A percentile compares a stretch with the other conserved stretches of the same genome.
Evolutionary conservation across 2,797 vertebrate genomes (phyloP).

Genomic region (Sebastes wilsoni): DNA sequence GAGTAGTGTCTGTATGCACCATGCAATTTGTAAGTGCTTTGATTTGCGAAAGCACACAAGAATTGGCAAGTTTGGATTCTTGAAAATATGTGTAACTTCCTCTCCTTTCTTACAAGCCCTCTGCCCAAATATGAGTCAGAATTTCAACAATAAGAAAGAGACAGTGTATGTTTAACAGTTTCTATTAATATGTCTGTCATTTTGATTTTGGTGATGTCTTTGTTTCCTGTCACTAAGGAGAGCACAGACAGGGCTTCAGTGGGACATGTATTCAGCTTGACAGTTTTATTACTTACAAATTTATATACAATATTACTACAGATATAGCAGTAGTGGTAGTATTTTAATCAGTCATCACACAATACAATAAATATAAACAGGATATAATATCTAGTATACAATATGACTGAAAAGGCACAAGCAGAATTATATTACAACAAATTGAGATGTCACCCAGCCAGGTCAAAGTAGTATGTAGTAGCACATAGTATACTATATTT

Average conservation of each 20-base stretch:
- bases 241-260: neutral
- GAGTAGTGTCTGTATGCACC: neutral
- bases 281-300: neutral
- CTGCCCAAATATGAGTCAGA: neutral
- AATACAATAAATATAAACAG: too few relatives aligned
- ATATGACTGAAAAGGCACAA: too few relatives aligned
- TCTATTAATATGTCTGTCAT: neutral
- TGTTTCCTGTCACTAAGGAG: neutral
- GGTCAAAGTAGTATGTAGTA: neutral
- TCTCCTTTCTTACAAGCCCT: neutral
- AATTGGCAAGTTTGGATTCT: neutral
- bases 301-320: neutral
- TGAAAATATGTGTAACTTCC: neutral
- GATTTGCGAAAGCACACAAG: neutral
- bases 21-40: neutral
- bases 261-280: neutral
- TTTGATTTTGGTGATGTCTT: neutral
- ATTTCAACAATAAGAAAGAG: neutral
- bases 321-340: neutral
- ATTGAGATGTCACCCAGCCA: neutral
- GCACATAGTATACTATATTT: neutral
- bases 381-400: too few relatives aligned
- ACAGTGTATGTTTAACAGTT: neutral
- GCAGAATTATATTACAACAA: neutral
- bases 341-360: too few relatives aligned